phyloP scores from a whole-genome alignment of 2,113 vertebrate genomes.

The Coptodon rendalli region DNA sequence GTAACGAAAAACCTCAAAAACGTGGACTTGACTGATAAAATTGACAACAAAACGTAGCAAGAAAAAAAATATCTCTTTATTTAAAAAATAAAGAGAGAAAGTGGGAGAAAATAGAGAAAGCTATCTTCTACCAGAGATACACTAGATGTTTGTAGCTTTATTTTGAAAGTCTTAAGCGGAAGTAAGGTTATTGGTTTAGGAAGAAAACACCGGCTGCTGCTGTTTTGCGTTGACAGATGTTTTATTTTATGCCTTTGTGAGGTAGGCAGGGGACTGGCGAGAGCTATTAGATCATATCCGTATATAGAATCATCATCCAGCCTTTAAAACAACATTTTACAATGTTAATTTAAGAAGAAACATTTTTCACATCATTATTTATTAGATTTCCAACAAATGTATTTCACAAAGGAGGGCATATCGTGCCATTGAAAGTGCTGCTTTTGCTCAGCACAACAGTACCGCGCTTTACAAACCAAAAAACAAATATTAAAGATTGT shows the following conservation, averaged over 20 bases:
- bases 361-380: background rate
- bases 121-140: background rate
- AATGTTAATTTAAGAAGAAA: background rate
- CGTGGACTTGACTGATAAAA: background rate
- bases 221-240: background rate
- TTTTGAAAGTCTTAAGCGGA: conserved; percentile 8
- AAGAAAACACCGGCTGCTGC: background rate
- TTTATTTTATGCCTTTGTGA: background rate
- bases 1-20: background rate
- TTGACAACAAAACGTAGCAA: background rate
- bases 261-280: rapidly evolving
- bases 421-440: background rate
- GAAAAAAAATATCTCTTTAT: background rate
- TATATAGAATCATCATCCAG: rapidly evolving
- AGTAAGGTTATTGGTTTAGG: rapidly evolving
- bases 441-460: rapidly evolving
- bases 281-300: background rate
- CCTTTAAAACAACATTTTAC: background rate
- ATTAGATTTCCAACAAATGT: background rate
- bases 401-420: background rate
- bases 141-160: background rate
- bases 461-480: background rate
- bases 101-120: background rate
- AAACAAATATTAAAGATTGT: background rate
- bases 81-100: background rate